Conservation (phyloP, 1,140 invertebrate genomes). For the Helicoverpa zea region DNA sequence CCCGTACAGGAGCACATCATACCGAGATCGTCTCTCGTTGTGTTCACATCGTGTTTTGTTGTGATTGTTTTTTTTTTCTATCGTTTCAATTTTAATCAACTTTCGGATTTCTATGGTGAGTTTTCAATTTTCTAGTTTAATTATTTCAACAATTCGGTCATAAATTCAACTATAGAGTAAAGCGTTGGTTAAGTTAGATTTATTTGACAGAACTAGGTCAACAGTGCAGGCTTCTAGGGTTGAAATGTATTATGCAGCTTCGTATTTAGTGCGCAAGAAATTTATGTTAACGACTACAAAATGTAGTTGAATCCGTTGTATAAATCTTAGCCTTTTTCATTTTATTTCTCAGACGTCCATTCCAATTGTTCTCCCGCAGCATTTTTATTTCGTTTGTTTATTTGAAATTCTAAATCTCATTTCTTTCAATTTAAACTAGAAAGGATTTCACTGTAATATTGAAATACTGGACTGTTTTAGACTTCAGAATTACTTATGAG, state of each 20-base stretch:
- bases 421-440: constrained; percentile 18
- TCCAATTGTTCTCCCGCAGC: constrained; percentile 34
- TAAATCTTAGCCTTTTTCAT: constrained; percentile 30
- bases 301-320: constrained; percentile 37
- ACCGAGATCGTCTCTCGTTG: constrained; percentile 74
- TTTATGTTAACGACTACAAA: constrained; percentile 59
- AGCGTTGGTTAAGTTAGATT: constrained; percentile 56
- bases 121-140: constrained; percentile 47
- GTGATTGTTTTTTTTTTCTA: constrained; percentile 30
- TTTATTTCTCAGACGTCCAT: constrained; percentile 28
- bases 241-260: constrained; percentile 54
- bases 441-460: not conserved
- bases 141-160: constrained; percentile 37
- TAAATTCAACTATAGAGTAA: constrained; percentile 39
- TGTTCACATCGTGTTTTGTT: constrained; percentile 66
- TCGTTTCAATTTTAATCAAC: constrained; percentile 41
- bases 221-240: constrained; percentile 59
- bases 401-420: constrained; percentile 29
- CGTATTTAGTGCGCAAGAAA: constrained; percentile 60
- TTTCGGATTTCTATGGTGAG: constrained; percentile 55
- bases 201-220: constrained; percentile 64
- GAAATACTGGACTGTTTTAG: not conserved
- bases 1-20: constrained; percentile 68
- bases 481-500: too few relatives aligned
- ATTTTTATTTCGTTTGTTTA: constrained; percentile 36